These are phyloP conservation scores for Gorsachius goisagi DNA, from an alignment of 2,113 vertebrate genomes.

Conservation along the genomic window DNA sequence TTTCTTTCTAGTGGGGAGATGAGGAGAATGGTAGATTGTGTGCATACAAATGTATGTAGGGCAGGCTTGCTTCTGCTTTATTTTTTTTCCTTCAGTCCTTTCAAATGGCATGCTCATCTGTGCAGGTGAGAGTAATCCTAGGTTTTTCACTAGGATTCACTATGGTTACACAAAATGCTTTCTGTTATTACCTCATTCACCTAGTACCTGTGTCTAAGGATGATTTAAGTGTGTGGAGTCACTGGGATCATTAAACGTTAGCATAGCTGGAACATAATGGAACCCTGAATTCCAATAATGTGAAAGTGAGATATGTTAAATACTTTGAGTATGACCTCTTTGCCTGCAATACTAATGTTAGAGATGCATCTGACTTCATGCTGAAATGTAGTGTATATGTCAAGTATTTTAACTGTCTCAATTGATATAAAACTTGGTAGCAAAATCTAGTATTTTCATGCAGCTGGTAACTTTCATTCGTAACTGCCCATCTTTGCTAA, in stretches of 20 bases:
- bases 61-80: background rate
- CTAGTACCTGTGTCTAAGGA: background rate
- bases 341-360: background rate
- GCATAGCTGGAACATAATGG: background rate
- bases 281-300: background rate
- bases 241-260: background rate
- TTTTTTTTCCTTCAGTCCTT: background rate
- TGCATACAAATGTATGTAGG: background rate
- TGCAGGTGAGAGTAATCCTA: background rate
- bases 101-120: background rate
- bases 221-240: background rate
- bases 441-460: background rate
- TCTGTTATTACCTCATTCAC: background rate
- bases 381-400: background rate
- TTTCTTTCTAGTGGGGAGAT: background rate
- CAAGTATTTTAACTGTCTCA: background rate
- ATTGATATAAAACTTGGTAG: background rate
- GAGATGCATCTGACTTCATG: background rate
- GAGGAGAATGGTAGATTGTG: background rate
- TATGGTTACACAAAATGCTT: background rate
- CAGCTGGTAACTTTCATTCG: background rate
- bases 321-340: background rate
- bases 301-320: background rate
- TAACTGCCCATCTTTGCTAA: background rate
- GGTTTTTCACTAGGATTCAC: background rate